Conservation (phyloP, 2,113 vertebrate species). For the Peromyscus polionotus region DNA sequence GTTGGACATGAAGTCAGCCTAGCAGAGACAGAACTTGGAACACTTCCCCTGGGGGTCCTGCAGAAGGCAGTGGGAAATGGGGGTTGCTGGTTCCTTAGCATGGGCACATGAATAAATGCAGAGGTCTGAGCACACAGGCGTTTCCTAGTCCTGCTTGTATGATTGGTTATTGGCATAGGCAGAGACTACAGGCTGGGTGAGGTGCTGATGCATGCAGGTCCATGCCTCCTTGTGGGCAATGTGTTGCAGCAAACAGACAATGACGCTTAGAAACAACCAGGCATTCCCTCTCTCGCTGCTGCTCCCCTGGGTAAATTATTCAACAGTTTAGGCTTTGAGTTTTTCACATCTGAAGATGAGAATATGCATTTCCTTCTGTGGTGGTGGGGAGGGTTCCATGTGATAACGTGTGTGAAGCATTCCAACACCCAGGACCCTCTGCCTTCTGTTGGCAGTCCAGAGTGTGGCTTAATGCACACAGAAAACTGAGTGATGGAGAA, state of each 20-base stretch:
- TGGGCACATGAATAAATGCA: background rate
- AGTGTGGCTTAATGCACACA: background rate
- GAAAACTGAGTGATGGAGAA: background rate
- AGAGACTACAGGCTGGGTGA: background rate
- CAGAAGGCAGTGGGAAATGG: background rate
- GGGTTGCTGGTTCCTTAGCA: background rate
- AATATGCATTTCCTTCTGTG: constrained; percentile 24
- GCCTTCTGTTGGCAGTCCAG: background rate
- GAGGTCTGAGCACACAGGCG: background rate
- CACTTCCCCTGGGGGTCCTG: background rate
- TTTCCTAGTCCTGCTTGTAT: background rate
- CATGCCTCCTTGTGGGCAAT: background rate
- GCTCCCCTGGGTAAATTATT: background rate
- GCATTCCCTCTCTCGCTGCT: background rate
- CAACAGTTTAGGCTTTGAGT: background rate
- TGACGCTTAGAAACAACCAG: background rate
- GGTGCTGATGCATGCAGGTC: background rate
- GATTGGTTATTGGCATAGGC: background rate
- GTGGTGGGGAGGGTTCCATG: background rate
- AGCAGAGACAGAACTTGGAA: background rate
- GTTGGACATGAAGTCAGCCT: background rate
- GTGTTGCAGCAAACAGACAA: background rate
- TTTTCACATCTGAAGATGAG: constrained; percentile 30
- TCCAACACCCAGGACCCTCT: background rate
- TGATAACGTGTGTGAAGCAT: background rate